A percentile compares a stretch with the other conserved stretches of the same genome.
These are phyloP conservation scores for Ypsolopha sequella DNA, from an alignment of 2,888 invertebrate species.

Conservation along the genomic window DNA sequence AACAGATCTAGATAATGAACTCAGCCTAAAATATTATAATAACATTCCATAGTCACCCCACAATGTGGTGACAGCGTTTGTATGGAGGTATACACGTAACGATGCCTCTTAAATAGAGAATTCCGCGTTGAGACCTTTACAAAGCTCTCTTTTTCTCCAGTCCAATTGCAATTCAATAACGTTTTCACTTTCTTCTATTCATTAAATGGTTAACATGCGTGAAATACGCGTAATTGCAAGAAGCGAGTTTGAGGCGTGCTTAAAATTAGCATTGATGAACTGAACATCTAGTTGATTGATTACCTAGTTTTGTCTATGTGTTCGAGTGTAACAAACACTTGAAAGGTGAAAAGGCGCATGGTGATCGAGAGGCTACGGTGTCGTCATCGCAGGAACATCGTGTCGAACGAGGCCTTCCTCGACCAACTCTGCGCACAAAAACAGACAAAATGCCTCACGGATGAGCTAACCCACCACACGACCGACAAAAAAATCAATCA, in stretches of 20 bases:
- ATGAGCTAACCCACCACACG: constrained; percentile 68
- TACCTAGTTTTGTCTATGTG: not conserved
- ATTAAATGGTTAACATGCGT: too few relatives aligned
- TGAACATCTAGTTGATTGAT: not conserved
- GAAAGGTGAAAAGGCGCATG: not conserved
- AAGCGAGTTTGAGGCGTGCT: not conserved
- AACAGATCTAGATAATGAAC: too few relatives aligned
- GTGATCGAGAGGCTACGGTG: constrained; percentile 19
- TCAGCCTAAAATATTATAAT: too few relatives aligned
- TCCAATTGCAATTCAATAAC: too few relatives aligned
- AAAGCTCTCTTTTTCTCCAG: too few relatives aligned
- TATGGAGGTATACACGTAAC: too few relatives aligned
- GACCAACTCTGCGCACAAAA: constrained; percentile 49
- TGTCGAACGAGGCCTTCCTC: constrained; percentile 59
- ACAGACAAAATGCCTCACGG: constrained; percentile 56
- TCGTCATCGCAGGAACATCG: constrained; percentile 57
- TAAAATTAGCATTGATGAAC: not conserved
- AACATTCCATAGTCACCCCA: too few relatives aligned
- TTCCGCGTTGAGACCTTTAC: too few relatives aligned
- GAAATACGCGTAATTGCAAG: not conserved
- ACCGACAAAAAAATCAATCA: constrained; percentile 18
- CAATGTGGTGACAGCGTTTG: too few relatives aligned
- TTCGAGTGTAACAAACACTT: not conserved
- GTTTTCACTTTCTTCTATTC: too few relatives aligned
- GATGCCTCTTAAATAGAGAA: too few relatives aligned